Evolutionary conservation across 2,888 invertebrate species (phyloP).

Genomic region (Cerastoderma edule): DNA sequence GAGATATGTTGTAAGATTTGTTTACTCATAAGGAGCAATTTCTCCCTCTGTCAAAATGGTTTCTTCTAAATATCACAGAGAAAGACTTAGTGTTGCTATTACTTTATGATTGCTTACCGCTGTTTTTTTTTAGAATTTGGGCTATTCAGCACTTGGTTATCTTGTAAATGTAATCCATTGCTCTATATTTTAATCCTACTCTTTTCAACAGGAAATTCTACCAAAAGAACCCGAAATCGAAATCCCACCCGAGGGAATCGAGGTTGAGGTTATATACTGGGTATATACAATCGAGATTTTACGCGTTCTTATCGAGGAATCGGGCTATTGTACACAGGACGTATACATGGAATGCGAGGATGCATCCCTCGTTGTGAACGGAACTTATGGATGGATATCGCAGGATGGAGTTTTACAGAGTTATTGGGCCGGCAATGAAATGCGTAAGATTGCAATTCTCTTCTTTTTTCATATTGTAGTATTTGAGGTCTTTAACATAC

Average conservation of each 20-base stretch:
- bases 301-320: conserved; percentile 40
- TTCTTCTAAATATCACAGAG: neutral
- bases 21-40: neutral
- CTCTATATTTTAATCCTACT: too few species aligned
- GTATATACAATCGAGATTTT: conserved; percentile 47
- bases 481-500: too few species aligned
- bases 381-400: conserved; percentile 40
- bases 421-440: conserved; percentile 40
- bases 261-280: conserved; percentile 53
- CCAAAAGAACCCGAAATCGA: conserved; percentile 34
- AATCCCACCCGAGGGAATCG: conserved; percentile 40
- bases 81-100: too few species aligned
- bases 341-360: conserved; percentile 62
- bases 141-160: too few species aligned
- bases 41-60: neutral
- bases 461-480: too few species aligned
- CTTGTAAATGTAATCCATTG: too few species aligned
- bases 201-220: conserved; percentile 42
- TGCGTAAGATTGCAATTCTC: too few species aligned
- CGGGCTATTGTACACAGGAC: conserved; percentile 71
- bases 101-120: too few species aligned
- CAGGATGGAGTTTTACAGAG: conserved; percentile 17
- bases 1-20: too few species aligned
- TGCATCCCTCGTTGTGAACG: conserved; percentile 20
- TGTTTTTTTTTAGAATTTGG: too few species aligned